Evolutionary conservation across 2,888 invertebrate species (phyloP).

Genomic region (Tupiocoris notatus): DNA sequence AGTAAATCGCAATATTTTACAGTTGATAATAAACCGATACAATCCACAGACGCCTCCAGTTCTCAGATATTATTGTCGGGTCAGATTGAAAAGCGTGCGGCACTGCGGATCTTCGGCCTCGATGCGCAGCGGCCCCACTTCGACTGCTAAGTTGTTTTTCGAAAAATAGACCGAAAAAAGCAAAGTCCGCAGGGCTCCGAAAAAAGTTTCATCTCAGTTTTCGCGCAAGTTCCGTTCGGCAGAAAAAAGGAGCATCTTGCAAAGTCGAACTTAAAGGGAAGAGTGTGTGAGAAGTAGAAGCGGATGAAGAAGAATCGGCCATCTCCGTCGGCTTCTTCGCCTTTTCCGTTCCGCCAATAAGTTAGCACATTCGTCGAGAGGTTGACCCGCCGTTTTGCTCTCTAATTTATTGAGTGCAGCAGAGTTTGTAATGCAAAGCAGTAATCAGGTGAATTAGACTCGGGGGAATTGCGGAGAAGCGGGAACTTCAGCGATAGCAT

Average conservation of each 20-base stretch:
- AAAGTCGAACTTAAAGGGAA: background rate
- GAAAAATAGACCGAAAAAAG: background rate
- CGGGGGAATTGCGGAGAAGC: background rate
- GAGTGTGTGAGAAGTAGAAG: background rate
- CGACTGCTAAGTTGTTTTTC: background rate
- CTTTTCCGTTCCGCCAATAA: background rate
- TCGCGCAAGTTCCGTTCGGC: background rate
- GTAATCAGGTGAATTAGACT: slow-evolving; percentile 38
- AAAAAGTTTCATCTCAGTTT: background rate
- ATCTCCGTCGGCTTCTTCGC: background rate
- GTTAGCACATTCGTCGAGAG: background rate
- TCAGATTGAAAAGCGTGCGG: too few relatives aligned
- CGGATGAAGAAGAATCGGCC: background rate
- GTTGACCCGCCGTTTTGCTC: background rate
- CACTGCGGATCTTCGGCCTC: background rate
- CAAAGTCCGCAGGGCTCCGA: background rate
- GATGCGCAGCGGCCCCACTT: too few relatives aligned
- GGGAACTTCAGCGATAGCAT: slow-evolving; percentile 1
- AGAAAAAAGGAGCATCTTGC: background rate
- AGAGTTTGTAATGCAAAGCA: slow-evolving; percentile 35
- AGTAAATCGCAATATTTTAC: too few relatives aligned
- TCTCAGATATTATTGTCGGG: too few relatives aligned
- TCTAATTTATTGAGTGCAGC: slow-evolving; percentile 34
- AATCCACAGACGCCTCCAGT: too few relatives aligned
- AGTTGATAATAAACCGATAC: too few relatives aligned